Conservation (phyloP, 1,140 invertebrate genomes). For the Drosophila leontia region DNA sequence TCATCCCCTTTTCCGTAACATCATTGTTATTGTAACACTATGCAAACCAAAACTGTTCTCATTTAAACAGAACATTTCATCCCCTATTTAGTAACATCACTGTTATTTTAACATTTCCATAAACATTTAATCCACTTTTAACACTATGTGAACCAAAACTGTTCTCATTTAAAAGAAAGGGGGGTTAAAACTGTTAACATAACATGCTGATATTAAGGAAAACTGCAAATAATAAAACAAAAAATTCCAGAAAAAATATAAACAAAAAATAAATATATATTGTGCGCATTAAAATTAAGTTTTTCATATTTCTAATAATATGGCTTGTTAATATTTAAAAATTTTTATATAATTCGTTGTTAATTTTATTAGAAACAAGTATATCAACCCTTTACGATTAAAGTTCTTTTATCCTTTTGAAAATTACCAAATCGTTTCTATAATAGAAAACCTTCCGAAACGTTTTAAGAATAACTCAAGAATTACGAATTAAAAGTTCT, state of each 20-base stretch:
- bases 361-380: neutral
- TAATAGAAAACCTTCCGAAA: neutral
- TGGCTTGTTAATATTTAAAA: no score
- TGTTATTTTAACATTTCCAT: neutral
- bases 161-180: conserved; percentile 35
- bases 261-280: neutral
- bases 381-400: neutral
- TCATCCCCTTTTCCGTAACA: neutral
- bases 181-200: neutral
- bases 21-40: neutral
- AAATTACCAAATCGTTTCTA: neutral
- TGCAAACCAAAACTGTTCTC: conserved; percentile 45
- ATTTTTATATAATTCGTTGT: neutral
- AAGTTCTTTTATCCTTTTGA: neutral
- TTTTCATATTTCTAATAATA: no score
- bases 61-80: conserved; percentile 1
- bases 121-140: conserved; percentile 1
- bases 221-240: neutral
- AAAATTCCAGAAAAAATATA: neutral
- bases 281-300: no score
- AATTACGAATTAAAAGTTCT: neutral
- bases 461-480: neutral
- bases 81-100: neutral
- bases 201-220: neutral
- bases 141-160: conserved; percentile 9